Conservation (phyloP, 2,113 vertebrate species). For the Jaculus jaculus region DNA sequence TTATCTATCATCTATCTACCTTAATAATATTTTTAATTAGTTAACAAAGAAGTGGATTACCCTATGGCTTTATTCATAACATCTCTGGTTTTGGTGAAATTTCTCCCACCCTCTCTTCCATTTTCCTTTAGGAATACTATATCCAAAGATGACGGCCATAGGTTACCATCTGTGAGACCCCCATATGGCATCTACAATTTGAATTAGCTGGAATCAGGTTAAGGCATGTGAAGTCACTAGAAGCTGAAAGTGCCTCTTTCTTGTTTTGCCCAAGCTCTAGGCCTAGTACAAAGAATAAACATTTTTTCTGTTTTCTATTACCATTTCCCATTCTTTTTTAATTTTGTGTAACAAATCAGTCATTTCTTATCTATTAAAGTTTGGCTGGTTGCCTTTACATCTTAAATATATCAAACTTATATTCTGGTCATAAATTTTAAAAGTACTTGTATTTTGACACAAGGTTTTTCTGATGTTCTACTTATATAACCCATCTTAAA, state of each 20-base stretch:
- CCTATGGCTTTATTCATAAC: no score
- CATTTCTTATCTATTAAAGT: neutral
- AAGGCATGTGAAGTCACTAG: neutral
- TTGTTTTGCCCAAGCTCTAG: neutral
- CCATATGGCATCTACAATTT: neutral
- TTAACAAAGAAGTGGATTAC: no score
- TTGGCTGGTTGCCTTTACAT: neutral
- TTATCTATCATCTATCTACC: no score
- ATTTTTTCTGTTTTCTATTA: neutral
- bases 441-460: neutral
- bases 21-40: no score
- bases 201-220: neutral
- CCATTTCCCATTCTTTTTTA: neutral
- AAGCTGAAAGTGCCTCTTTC: accelerated
- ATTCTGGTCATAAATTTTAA: neutral
- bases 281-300: neutral
- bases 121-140: neutral
- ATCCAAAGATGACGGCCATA: neutral
- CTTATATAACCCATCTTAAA: neutral
- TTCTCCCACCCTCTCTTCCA: no score
- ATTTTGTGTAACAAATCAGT: neutral
- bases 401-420: neutral
- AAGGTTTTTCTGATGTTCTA: neutral
- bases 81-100: no score
- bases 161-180: neutral